Evolutionary conservation across 2,888 invertebrate genomes (phyloP), one percentile per base, ranked within the genome.

Genomic region (Luffia ferchaultella): DNA sequence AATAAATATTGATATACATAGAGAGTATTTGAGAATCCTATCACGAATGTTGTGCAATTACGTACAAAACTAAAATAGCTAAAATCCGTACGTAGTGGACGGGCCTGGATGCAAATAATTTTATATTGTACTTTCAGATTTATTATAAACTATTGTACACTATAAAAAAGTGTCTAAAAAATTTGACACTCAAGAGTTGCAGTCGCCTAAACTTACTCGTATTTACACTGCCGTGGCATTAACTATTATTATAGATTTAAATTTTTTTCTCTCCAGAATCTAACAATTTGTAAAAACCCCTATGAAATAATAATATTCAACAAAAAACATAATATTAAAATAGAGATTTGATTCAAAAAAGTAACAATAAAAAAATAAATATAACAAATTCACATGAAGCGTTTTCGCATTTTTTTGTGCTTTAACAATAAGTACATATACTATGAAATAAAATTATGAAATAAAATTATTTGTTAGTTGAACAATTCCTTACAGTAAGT

Each of bases 171-270:
- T 67, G 66, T 67, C 68, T 52, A 52, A 68, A 68, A 69, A 70
- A 68, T 74, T 75, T 75, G 74, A 74, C 74, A 75, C 73, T 64
- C 65, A 60, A 60, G 64, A 65, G 61, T 52, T 30, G 50, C 51
- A 50, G 53, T 51, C 48, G 42, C 9, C n/a, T 42, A 17, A 15
- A 48, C 40, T 30, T 7, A 7, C 12, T 30, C 12, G 30, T 30
- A 30, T 30, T 30, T 30, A 30, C 30, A 30, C 12, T 12, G 12
- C n/a, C n/a, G n/a, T n/a, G n/a, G n/a, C n/a, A n/a, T n/a, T n/a
- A n/a, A n/a, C n/a, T n/a, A n/a, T n/a, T n/a, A 30, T 30, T 30
- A 30, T 30, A 30, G 12, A 30, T 30, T 7, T 30, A 12, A 12
- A 30, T 12, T 30, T 30, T 7, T 7, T 30, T 12, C 30, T 30